Base-by-base conservation (phyloP, 2,888 invertebrate species). In the Gisinianus flammeolus region DNA sequence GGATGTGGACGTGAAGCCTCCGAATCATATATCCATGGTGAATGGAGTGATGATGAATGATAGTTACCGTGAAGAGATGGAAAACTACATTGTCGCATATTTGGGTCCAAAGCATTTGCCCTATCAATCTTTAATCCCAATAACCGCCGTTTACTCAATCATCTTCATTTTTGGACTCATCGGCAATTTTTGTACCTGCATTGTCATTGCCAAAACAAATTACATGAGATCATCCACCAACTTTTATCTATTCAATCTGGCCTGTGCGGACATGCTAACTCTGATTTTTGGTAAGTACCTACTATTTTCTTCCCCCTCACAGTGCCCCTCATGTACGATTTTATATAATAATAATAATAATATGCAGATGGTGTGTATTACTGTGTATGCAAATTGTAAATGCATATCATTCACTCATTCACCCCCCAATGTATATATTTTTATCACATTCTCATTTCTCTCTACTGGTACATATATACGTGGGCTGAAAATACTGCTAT, bases 211-310 rank as follows among this genome's bases (percentile, higher is more conserved):
- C 24, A 82, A 83, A 68, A 85, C 86, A 72, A 85, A 85, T 67
- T 85, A 86, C 81, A 62, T 62, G 62, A 62, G 62, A 26, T 24
- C 62, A 6, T 85, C 86, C 12, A 86, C 86, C 72, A 86, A 86
- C 74, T 85, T 85, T 58, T 79, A 86, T 78, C 83, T 86, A 10
- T 86, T 85, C 81, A 86, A 86, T 79, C 75, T 86, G 56, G 86
- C 86, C 22, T 82, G 86, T 16, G 84, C 86, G 6, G 86, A 86
- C 77, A 84, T 86, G 82, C 82, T 86, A 58, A 86, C 86, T 1
- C 79, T 86, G 5, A 77, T 85, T 22, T 81, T 85, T 12, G 86
- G 86, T 86, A 82, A 85, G 86, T 85, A 16, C 44, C 22, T 44
- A 70, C 52, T 31, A 31, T 30, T n/a, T 31, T 56, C 26, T 22